Percentiles rank a stretch among this genome's conserved stretches.
phyloP scores from a whole-genome alignment of 2,797 vertebrate genomes.

The Micromesistius poutassou region DNA sequence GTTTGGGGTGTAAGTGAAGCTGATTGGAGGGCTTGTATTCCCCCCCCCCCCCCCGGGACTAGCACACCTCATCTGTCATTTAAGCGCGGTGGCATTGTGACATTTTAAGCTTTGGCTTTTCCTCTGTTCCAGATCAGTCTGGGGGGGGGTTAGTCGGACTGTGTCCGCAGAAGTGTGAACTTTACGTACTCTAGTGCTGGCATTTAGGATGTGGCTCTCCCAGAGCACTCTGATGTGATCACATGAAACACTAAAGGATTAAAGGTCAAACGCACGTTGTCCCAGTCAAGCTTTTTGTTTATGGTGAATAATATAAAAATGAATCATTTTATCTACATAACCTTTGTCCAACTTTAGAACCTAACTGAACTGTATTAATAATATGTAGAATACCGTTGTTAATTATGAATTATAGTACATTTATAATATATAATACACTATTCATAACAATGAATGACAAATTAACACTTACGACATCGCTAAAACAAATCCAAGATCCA shows the following conservation, averaged over 20 bases:
- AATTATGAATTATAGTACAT: background rate
- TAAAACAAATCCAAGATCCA: background rate
- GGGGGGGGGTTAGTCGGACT: slow-evolving; percentile 14
- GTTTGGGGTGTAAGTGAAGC: background rate
- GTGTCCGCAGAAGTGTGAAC: slow-evolving; percentile 32
- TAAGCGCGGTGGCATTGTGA: slow-evolving; percentile 27
- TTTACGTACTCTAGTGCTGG: slow-evolving; percentile 39
- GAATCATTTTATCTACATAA: background rate
- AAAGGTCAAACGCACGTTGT: slow-evolving; percentile 34
- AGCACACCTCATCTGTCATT: slow-evolving; percentile 4
- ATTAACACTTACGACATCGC: background rate
- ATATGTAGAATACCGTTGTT: background rate
- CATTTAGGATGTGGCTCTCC: slow-evolving; percentile 48
- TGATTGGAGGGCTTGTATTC: background rate
- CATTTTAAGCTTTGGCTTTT: slow-evolving; percentile 37
- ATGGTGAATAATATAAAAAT: background rate
- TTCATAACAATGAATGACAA: background rate
- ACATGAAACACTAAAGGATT: slow-evolving; percentile 4
- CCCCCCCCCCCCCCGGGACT: background rate
- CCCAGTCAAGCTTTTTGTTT: background rate
- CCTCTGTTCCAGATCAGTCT: slow-evolving; percentile 30
- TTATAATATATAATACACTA: background rate
- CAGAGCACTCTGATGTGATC: slow-evolving; percentile 30
- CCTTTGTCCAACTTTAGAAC: background rate
- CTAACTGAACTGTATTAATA: background rate